Percentiles rank a stretch among this genome's conserved stretches.
Conservation (phyloP, 2,888 invertebrate genomes). For the Trissonchulus latispiculum region DNA sequence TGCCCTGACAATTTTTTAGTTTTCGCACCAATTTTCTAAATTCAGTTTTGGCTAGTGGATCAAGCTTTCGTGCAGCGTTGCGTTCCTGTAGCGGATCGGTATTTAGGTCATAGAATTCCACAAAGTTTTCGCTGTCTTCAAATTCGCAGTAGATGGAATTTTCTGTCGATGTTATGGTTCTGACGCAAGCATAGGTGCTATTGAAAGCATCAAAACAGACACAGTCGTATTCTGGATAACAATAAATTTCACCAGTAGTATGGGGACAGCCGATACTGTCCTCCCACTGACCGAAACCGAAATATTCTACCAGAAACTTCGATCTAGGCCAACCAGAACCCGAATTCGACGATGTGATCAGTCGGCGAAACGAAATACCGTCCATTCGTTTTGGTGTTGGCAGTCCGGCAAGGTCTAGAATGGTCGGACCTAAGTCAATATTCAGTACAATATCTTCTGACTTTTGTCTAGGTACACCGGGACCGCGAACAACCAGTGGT, state of each 20-base stretch:
- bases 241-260: not conserved
- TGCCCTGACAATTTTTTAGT: not conserved
- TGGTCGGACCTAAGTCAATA: not conserved
- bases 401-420: not conserved
- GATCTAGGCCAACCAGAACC: slow-evolving; percentile 1
- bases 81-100: slow-evolving; percentile 61
- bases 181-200: slow-evolving; percentile 69
- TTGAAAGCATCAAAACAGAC: slow-evolving; percentile 74
- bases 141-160: slow-evolving; percentile 28
- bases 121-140: slow-evolving; percentile 50
- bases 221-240: slow-evolving; percentile 48
- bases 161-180: slow-evolving; percentile 53
- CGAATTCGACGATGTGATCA: too few species aligned
- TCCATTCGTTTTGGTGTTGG: too few species aligned
- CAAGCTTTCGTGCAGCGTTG: slow-evolving; percentile 48
- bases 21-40: not conserved
- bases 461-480: too few species aligned
- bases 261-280: too few species aligned
- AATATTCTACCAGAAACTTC: slow-evolving; percentile 66
- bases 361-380: too few species aligned
- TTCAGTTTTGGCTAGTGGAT: not conserved
- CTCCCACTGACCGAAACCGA: slow-evolving; percentile 70
- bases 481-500: slow-evolving; percentile 69
- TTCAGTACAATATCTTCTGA: not conserved
- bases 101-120: slow-evolving; percentile 64